Conservation (phyloP, 2,113 vertebrate genomes). For the Pionites leucogaster region DNA sequence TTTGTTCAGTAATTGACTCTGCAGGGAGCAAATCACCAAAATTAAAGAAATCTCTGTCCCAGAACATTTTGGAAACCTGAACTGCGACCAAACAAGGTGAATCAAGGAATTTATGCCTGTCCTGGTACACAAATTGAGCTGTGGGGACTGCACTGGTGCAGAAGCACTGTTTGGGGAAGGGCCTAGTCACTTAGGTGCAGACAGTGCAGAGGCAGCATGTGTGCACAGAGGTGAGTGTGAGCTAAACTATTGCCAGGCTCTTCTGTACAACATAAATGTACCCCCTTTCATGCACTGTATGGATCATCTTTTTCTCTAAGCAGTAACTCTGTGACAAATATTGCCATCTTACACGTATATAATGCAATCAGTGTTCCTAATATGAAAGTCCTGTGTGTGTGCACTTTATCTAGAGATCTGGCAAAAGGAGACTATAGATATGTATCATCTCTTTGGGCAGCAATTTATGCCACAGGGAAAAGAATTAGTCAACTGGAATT, state of each 20-base stretch:
- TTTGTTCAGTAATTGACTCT: not conserved
- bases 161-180: not conserved
- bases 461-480: not conserved
- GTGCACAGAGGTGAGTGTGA: not conserved
- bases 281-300: not conserved
- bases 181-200: not conserved
- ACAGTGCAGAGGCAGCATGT: rapidly evolving
- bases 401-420: not conserved
- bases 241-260: not conserved
- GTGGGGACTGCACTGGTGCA: rapidly evolving
- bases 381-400: not conserved
- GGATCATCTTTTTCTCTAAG: not conserved
- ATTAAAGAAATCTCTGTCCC: not conserved
- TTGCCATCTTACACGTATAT: not conserved
- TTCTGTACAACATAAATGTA: not conserved
- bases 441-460: not conserved
- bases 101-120: not conserved
- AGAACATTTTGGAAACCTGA: not conserved
- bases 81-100: not conserved
- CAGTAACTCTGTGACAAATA: not conserved
- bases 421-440: not conserved
- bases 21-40: not conserved
- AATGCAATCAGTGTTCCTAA: not conserved
- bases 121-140: not conserved
- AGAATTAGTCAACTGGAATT: not conserved